Conservation (phyloP, 2,888 invertebrate genomes). For the Cephus pygmeus region DNA sequence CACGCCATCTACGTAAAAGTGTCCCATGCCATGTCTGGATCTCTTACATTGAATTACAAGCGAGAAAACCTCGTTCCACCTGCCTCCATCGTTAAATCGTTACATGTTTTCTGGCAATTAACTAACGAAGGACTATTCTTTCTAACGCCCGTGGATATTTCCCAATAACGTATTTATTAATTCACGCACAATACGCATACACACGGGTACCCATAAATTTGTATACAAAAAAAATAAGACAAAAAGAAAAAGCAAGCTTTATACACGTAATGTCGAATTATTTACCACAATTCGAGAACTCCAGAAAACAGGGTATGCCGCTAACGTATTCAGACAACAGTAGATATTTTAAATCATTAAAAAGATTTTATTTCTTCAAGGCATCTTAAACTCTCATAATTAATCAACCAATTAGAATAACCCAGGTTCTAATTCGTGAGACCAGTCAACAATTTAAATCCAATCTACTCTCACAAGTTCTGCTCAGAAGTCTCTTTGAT, state of each 20-base stretch:
- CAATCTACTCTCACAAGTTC: background rate
- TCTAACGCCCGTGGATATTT: background rate
- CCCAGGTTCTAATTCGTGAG: background rate
- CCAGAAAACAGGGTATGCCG: background rate
- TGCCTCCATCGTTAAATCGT: background rate
- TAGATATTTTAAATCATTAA: background rate
- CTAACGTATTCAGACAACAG: background rate
- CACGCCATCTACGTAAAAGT: conserved; percentile 50
- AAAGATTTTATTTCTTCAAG: background rate
- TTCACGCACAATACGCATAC: background rate
- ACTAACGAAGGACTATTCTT: background rate
- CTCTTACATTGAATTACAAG: background rate
- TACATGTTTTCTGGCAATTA: background rate
- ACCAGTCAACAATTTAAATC: background rate
- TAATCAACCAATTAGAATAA: background rate
- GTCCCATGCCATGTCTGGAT: background rate
- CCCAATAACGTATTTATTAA: background rate
- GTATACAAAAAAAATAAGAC: background rate
- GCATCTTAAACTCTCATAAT: background rate
- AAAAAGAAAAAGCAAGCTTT: background rate
- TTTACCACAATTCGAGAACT: background rate
- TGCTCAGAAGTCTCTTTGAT: background rate
- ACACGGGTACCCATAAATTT: background rate
- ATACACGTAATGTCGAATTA: background rate
- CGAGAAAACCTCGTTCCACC: background rate